These are phyloP conservation scores for Dynastes tityus DNA, from an alignment of 2,888 invertebrate genomes.

Conservation along the genomic window DNA sequence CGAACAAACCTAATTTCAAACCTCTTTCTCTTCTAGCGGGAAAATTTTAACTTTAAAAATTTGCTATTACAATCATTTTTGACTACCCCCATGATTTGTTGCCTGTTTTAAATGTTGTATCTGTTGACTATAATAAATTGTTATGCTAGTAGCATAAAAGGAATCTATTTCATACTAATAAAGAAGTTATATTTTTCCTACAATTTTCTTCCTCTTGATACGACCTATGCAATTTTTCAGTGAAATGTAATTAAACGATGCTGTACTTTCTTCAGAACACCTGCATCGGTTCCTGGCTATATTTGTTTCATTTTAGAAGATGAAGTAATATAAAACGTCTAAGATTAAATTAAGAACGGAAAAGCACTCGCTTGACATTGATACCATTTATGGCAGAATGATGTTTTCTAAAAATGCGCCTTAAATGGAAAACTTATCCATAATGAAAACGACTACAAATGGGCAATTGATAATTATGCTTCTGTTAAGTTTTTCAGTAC, in stretches of 20 bases:
- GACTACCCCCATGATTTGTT: no score
- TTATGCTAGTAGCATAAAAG: no score
- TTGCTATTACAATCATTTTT: no score
- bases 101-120: no score
- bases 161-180: no score
- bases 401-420: constrained; percentile 3
- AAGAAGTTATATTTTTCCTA: no score
- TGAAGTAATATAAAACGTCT: neutral
- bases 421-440: neutral
- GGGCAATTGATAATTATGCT: neutral
- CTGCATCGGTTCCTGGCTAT: neutral
- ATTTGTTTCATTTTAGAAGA: neutral
- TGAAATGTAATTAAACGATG: constrained; percentile 8
- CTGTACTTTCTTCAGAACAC: neutral
- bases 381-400: neutral
- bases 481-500: neutral
- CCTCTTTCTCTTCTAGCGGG: no score
- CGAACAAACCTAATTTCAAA: no score
- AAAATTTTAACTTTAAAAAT: no score
- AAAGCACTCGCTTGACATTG: neutral
- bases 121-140: no score
- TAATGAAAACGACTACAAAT: neutral
- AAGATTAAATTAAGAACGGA: neutral
- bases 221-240: neutral
- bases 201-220: no score